Conservation (phyloP, 1,140 invertebrate species). For the Mamestra configurata region DNA sequence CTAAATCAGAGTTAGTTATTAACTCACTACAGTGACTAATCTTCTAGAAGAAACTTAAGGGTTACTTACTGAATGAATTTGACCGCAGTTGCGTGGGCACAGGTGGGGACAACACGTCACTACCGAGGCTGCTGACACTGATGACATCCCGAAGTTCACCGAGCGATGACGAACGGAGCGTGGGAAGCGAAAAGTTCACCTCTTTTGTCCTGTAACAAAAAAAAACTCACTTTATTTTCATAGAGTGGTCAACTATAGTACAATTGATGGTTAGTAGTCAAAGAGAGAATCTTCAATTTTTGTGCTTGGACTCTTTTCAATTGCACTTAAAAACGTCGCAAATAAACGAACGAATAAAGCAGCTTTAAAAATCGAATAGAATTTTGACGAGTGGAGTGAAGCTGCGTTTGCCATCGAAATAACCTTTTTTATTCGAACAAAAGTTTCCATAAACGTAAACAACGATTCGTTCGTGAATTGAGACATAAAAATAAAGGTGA, state of each 20-base stretch:
- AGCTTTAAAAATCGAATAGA: not conserved
- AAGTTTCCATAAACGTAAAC: not conserved
- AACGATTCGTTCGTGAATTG: constrained; percentile 13
- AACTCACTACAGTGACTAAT: not conserved
- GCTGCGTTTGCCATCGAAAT: not conserved
- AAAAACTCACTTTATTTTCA: no score
- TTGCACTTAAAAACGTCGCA: not conserved
- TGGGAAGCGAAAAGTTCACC: constrained; percentile 90
- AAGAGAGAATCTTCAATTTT: no score
- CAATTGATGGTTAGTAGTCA: no score
- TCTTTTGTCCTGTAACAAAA: constrained; percentile 89
- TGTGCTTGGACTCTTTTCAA: no score
- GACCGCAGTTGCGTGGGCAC: constrained; percentile 88
- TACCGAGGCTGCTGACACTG: constrained; percentile 86
- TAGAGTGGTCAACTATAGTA: no score
- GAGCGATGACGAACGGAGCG: constrained; percentile 89
- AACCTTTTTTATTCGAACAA: not conserved
- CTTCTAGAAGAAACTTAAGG: constrained; percentile 1
- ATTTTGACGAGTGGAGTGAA: not conserved
- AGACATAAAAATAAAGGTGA: constrained; percentile 20
- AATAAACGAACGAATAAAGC: not conserved
- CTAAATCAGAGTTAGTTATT: not conserved
- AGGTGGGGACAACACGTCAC: constrained; percentile 86
- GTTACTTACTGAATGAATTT: constrained; percentile 90
- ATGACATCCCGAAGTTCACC: constrained; percentile 88